Conservation (phyloP, 2,888 invertebrate genomes). For the Drosophila emarginata region DNA sequence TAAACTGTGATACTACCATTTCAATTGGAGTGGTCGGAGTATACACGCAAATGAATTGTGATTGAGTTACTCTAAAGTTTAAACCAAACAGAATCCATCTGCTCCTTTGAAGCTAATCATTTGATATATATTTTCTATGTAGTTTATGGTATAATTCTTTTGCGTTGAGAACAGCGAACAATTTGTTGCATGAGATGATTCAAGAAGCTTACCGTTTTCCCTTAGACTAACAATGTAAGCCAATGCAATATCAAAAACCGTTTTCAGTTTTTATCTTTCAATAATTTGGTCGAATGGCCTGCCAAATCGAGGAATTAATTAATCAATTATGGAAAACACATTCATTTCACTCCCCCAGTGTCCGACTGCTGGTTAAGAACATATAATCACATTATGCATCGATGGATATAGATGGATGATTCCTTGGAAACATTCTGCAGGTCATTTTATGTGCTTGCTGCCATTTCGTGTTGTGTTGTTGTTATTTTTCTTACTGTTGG, state of each 20-base stretch:
- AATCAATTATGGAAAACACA: conserved; percentile 71
- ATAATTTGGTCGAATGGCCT: not conserved
- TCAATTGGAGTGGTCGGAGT: too few species aligned
- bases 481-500: conserved; percentile 13
- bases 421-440: conserved; percentile 43
- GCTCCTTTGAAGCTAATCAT: too few species aligned
- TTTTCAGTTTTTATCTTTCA: not conserved
- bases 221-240: not conserved
- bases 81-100: too few species aligned
- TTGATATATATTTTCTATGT: too few species aligned
- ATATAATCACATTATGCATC: conserved; percentile 17
- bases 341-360: conserved; percentile 16
- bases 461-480: conserved; percentile 12
- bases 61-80: too few species aligned
- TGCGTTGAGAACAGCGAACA: too few species aligned
- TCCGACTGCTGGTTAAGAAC: not conserved
- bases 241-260: not conserved
- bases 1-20: not conserved
- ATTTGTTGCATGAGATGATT: too few species aligned
- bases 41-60: too few species aligned
- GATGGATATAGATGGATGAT: conserved; percentile 32
- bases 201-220: not conserved
- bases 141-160: too few species aligned
- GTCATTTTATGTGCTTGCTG: conserved; percentile 60
- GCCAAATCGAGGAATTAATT: conserved; percentile 62